Evolutionary conservation across 1,140 invertebrate species (phyloP).

Genomic region (Scaptodrosophila lebanonensis): DNA sequence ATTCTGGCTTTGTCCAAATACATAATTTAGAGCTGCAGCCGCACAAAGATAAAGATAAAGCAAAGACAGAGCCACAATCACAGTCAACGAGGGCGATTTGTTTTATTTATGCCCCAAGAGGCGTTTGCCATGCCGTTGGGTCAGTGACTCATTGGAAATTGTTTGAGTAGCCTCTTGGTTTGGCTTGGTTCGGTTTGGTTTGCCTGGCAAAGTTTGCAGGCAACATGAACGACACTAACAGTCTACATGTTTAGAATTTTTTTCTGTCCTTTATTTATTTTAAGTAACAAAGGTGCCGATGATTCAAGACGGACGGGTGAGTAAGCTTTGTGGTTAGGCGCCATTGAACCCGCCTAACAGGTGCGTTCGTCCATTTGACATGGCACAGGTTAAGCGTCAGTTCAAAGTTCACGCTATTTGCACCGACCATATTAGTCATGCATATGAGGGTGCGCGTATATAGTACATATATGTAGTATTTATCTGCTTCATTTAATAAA

Average conservation of each 20-base stretch:
- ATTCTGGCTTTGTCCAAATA: conserved; percentile 12
- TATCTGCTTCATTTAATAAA: no score
- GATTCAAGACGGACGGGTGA: conserved; percentile 25
- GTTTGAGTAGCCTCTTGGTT: conserved; percentile 7
- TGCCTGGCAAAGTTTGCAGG: conserved; percentile 11
- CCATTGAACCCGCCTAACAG: no score
- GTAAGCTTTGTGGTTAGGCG: conserved; percentile 42
- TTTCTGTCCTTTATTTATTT: conserved; percentile 9
- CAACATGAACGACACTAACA: conserved; percentile 8
- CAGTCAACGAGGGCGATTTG: conserved; percentile 12
- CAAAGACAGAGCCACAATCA: neutral
- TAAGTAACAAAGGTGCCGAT: conserved; percentile 1
- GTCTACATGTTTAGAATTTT: conserved; percentile 15
- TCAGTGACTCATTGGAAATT: conserved; percentile 57
- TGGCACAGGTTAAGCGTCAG: conserved; percentile 36
- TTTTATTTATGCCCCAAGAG: conserved; percentile 35
- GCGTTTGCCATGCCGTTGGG: conserved; percentile 13
- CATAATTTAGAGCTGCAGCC: conserved; percentile 18
- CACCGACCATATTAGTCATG: conserved; percentile 17
- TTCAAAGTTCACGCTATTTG: conserved; percentile 44
- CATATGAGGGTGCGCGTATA: no score
- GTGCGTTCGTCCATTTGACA: conserved; percentile 43
- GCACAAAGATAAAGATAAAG: conserved; percentile 1
- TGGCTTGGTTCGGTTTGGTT: no score
- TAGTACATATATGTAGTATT: no score